Percentiles rank a stretch among this genome's conserved stretches.
phyloP scores from a whole-genome alignment of 2,797 vertebrate genomes.

The Tragelaphus eurycerus region DNA sequence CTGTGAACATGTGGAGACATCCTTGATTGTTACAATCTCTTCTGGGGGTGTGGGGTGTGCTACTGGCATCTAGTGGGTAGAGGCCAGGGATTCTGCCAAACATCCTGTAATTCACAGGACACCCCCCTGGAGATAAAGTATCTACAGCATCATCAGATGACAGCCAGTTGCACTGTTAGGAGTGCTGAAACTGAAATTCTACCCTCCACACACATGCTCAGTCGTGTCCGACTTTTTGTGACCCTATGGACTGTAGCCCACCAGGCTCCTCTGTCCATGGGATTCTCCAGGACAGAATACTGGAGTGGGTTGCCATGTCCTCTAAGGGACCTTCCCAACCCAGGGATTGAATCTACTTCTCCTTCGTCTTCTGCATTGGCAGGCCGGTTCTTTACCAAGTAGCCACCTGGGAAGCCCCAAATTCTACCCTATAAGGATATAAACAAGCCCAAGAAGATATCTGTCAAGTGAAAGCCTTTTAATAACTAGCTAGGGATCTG shows the following conservation, averaged over 20 bases:
- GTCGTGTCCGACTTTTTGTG: fast-evolving
- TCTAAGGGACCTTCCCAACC: background rate
- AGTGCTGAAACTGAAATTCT: background rate
- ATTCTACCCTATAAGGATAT: background rate
- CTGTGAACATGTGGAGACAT: background rate
- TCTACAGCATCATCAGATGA: background rate
- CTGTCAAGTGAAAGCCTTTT: background rate
- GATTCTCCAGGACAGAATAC: background rate
- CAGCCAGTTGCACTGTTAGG: background rate
- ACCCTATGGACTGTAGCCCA: background rate
- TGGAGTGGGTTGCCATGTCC: background rate
- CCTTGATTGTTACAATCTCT: background rate
- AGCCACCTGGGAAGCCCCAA: background rate
- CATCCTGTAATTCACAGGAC: background rate
- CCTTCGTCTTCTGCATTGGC: background rate
- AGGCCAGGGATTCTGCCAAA: background rate
- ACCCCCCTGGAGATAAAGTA: background rate
- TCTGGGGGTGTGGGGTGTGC: background rate
- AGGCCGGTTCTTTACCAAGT: background rate
- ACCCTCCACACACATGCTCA: background rate
- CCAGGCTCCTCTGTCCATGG: background rate
- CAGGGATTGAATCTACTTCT: background rate
- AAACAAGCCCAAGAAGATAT: background rate
- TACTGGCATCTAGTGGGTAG: background rate
- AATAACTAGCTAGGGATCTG: background rate